Evolutionary conservation across 2,888 invertebrate genomes (phyloP), one percentile per base, ranked within the genome.

Genomic region (Erebia palarica): DNA sequence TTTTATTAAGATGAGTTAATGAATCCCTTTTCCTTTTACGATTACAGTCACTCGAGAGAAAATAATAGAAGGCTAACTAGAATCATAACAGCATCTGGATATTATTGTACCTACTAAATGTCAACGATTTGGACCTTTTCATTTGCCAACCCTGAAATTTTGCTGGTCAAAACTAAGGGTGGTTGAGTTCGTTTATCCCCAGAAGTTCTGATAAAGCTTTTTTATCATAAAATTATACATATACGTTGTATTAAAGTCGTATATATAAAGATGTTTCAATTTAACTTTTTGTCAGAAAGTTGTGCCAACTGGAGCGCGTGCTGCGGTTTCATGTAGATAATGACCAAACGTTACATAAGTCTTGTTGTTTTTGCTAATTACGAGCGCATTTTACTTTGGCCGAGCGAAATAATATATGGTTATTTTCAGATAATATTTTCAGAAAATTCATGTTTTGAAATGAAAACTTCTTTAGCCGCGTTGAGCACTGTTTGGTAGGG

Each of bases 211-310:
- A 1, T 36, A 7, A 36, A 36, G 36, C 36, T 7, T 27, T 27
- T 27, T 27, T 14, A 27, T 1, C 27, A 14, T 36, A 58, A 14
- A 8, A 58, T 21, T 36, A 3, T 70, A 36, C 36, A 18, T 65
- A 47, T 67, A 44, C 18, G 55, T 58, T 73, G 10, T 65, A 58
- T 27, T 49, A 36, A 47, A 44, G 18, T 9, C 16, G 55, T 61
- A 65, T 63, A 65, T 63, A 70, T 76, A 74, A 81, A 80, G 83
- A 85, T 86, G 86, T 87, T 88, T 87, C 84, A 86, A 86, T 87
- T 84, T 83, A 86, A 87, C 84, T 87, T 88, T 87, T 87, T 85
- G 84, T 79, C 69, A 69, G 76, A 58, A 58, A 59, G 58, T 67
- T n/a, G 58, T 59, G 67, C 67, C 67, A 67, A 67, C 58, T 67